These are phyloP conservation scores for Eilema griseolum DNA, from an alignment of 2,888 invertebrate genomes.

Conservation along the genomic window DNA sequence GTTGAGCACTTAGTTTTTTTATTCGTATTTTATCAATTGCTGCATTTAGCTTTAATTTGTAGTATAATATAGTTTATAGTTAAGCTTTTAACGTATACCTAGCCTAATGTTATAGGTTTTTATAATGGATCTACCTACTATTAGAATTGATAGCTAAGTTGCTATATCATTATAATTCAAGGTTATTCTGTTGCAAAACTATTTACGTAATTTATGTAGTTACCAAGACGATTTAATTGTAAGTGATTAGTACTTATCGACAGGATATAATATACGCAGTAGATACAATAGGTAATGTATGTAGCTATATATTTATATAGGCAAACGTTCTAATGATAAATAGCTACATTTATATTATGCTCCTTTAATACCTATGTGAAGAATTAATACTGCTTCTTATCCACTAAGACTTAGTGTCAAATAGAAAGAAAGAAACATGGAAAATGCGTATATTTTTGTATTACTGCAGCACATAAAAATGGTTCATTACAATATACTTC, in stretches of 20 bases:
- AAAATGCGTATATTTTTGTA: too few relatives aligned
- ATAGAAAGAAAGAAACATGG: too few relatives aligned
- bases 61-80: neutral
- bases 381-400: neutral
- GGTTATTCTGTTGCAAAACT: neutral
- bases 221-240: neutral
- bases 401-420: too few relatives aligned
- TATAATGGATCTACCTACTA: neutral
- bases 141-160: neutral
- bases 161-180: conserved; percentile 2
- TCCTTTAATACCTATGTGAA: neutral
- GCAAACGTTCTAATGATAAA: neutral
- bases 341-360: too few relatives aligned
- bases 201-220: neutral
- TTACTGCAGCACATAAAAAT: too few relatives aligned
- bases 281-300: neutral
- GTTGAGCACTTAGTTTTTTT: neutral
- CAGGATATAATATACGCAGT: neutral
- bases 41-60: neutral
- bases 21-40: neutral
- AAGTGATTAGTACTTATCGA: neutral
- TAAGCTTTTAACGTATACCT: neutral
- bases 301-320: neutral
- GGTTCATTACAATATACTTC: too few relatives aligned
- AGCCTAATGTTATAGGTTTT: neutral